These are phyloP conservation scores for Trypoxylon attenuatum DNA, from an alignment of 2,888 invertebrate species.

Conservation along the genomic window DNA sequence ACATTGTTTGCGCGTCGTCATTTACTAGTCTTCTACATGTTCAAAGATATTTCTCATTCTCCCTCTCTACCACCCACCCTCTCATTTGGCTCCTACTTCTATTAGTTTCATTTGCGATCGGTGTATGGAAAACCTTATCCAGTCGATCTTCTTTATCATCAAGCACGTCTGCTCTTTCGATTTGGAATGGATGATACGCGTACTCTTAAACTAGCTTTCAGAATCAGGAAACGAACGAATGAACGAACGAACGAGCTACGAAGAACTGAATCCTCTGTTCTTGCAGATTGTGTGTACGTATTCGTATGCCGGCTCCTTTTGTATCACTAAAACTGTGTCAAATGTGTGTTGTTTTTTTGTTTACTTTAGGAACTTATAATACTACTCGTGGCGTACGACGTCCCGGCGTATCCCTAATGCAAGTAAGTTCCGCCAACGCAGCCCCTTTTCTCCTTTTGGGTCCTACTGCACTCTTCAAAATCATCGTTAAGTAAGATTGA, in stretches of 20 bases:
- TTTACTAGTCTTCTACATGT: slow-evolving; percentile 6
- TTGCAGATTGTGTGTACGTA: slow-evolving; percentile 26
- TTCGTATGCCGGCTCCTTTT: slow-evolving; percentile 32
- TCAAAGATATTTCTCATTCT: not conserved
- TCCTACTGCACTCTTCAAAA: too few species aligned
- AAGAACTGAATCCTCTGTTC: slow-evolving; percentile 32
- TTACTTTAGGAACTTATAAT: slow-evolving; percentile 71
- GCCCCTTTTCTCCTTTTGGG: not conserved
- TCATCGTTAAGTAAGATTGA: too few species aligned
- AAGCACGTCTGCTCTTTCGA: slow-evolving; percentile 37
- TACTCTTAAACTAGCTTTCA: slow-evolving; percentile 43
- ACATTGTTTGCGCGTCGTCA: slow-evolving; percentile 11
- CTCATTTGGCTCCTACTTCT: not conserved
- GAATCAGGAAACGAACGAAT: slow-evolving; percentile 40
- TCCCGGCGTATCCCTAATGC: slow-evolving; percentile 35
- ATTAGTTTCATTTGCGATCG: not conserved
- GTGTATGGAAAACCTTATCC: slow-evolving; percentile 10
- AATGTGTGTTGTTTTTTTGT: slow-evolving; percentile 25
- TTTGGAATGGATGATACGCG: slow-evolving; percentile 48
- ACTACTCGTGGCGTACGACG: slow-evolving; percentile 65
- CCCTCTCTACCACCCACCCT: too few species aligned
- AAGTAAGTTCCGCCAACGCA: slow-evolving; percentile 22
- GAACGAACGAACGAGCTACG: slow-evolving; percentile 34
- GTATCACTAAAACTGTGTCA: slow-evolving; percentile 41
- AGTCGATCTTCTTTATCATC: slow-evolving; percentile 12